These are phyloP conservation scores for Oeneis ivallda DNA, from an alignment of 2,888 invertebrate genomes.

Conservation along the genomic window DNA sequence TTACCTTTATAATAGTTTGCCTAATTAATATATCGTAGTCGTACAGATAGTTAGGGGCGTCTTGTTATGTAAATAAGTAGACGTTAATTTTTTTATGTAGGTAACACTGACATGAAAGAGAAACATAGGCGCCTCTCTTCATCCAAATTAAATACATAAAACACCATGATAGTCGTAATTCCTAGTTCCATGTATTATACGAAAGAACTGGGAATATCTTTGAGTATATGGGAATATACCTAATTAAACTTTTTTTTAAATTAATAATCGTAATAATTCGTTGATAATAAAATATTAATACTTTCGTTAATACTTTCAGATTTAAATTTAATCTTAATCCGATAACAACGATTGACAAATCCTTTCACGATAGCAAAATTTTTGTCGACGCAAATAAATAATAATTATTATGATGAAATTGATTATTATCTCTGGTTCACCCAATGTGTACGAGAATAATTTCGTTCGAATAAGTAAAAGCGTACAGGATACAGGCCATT, in stretches of 20 bases:
- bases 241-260: too few species aligned
- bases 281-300: not conserved
- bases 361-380: not conserved
- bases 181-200: too few species aligned
- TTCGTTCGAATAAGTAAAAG: not conserved
- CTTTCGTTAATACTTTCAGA: conserved; percentile 8
- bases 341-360: conserved; percentile 22
- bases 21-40: conserved; percentile 17
- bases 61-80: conserved; percentile 12
- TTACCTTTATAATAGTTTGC: not conserved
- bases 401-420: not conserved
- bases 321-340: conserved; percentile 8
- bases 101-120: conserved; percentile 14
- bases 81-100: not conserved
- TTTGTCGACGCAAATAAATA: conserved; percentile 15
- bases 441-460: not conserved
- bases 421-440: not conserved
- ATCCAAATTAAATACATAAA: too few species aligned
- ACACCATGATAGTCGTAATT: too few species aligned
- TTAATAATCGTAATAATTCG: too few species aligned
- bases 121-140: not conserved
- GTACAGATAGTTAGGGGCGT: not conserved
- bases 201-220: not conserved
- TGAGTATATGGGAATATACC: not conserved
- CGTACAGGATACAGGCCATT: conserved; percentile 15